Evolutionary conservation across 2,113 vertebrate species (phyloP).

Genomic region (Naja naja): DNA sequence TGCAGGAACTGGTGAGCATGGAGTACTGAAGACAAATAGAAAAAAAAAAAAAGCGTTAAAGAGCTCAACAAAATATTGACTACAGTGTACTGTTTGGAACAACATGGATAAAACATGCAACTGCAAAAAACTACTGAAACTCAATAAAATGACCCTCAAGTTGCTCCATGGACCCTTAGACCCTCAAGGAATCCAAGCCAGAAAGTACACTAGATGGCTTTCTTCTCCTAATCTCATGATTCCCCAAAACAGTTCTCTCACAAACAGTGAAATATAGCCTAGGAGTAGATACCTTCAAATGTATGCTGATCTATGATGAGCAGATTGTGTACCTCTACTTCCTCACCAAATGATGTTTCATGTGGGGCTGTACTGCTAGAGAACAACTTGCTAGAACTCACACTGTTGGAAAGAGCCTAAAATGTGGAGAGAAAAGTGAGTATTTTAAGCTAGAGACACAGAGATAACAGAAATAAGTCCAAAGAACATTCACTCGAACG

Average conservation of each 20-base stretch:
- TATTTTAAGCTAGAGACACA: fast-evolving
- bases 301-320: slow-evolving; percentile 98
- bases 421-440: not conserved
- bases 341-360: slow-evolving; percentile 95
- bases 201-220: not conserved
- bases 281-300: slow-evolving; percentile 84
- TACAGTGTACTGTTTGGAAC: not conserved
- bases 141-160: not conserved
- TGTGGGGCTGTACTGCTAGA: slow-evolving; percentile 96
- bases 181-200: not conserved
- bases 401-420: slow-evolving; percentile 93
- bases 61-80: not conserved
- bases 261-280: fast-evolving
- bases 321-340: slow-evolving; percentile 97
- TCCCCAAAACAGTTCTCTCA: not conserved
- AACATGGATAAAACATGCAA: not conserved
- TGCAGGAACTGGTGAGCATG: slow-evolving; percentile 97
- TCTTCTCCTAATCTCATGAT: not conserved
- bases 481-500: not conserved
- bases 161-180: not conserved
- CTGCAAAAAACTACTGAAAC: not conserved
- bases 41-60: not conserved
- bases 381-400: slow-evolving; percentile 98
- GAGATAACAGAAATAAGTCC: not conserved
- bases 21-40: slow-evolving; percentile 73